Conservation (phyloP, 2,797 vertebrate genomes). For the Mastacembelus armatus region DNA sequence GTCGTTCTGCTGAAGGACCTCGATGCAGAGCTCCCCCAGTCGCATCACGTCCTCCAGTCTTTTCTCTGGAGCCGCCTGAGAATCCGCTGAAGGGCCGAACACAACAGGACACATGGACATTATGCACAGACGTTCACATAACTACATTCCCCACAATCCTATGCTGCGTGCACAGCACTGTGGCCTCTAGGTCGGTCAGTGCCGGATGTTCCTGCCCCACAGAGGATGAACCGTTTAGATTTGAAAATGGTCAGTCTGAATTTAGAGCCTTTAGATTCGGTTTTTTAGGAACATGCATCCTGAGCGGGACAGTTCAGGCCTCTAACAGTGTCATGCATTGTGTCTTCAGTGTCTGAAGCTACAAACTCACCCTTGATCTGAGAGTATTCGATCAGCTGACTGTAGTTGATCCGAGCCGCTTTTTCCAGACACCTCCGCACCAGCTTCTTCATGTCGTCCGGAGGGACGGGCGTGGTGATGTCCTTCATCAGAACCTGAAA, state of each 20-base stretch:
- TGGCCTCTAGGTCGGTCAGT: not conserved
- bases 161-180: not conserved
- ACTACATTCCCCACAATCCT: conserved; percentile 9
- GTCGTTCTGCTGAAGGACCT: conserved; percentile 97
- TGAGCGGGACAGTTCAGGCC: no score
- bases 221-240: no score
- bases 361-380: conserved; percentile 88
- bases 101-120: not conserved
- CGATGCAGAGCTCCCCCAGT: conserved; percentile 94
- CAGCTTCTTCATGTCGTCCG: conserved; percentile 94
- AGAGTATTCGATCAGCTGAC: conserved; percentile 94
- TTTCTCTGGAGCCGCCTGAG: conserved; percentile 86
- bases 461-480: conserved; percentile 92
- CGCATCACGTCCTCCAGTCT: conserved; percentile 92
- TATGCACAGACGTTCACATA: not conserved
- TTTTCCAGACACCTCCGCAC: conserved; percentile 94
- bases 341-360: no score
- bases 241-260: no score
- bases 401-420: conserved; percentile 95
- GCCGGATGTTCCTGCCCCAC: no score
- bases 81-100: conserved; percentile 68
- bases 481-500: conserved; percentile 96
- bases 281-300: no score
- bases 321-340: no score
- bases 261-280: no score